These are phyloP conservation scores for Orthosia incerta DNA, from an alignment of 2,888 invertebrate species.

Conservation along the genomic window DNA sequence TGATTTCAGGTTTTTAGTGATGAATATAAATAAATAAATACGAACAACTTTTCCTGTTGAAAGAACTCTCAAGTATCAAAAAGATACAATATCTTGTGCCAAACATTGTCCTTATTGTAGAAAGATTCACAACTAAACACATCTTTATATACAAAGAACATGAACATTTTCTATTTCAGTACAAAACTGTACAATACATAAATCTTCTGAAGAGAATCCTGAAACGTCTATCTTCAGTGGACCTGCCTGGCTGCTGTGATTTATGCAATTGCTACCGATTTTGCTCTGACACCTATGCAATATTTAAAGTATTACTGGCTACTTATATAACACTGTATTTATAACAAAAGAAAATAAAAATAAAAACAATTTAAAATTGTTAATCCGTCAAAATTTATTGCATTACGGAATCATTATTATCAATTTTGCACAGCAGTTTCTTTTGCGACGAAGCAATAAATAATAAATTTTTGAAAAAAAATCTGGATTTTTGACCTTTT, in stretches of 20 bases:
- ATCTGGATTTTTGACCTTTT: no score
- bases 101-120: background rate
- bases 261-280: conserved; percentile 36
- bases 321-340: background rate
- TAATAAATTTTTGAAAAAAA: no score
- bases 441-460: no score
- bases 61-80: background rate
- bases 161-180: conserved; percentile 19
- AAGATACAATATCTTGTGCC: background rate
- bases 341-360: background rate
- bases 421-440: no score
- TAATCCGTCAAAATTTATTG: background rate
- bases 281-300: conserved; percentile 10
- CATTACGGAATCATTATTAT: background rate
- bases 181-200: conserved; percentile 30
- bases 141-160: background rate
- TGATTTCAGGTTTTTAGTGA: no score
- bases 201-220: conserved; percentile 32
- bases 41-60: background rate
- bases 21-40: background rate
- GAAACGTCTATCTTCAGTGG: conserved; percentile 9
- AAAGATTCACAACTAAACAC: background rate
- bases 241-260: conserved; percentile 14
- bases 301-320: background rate
- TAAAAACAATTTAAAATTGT: background rate